Base-by-base conservation (phyloP, 2,888 invertebrate species). In the Nasonovia ribisnigri region DNA sequence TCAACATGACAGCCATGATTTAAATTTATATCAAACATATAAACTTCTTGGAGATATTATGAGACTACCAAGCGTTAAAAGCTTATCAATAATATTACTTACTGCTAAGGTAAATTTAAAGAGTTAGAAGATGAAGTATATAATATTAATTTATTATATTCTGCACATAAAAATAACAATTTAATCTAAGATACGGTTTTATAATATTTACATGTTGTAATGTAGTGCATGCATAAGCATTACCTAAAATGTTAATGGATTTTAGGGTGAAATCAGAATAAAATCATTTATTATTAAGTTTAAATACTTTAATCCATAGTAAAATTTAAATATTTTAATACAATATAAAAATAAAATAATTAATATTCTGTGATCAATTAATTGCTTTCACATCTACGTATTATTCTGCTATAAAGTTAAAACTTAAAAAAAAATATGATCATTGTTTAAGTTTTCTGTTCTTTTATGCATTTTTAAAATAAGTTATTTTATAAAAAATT, bases 31-130 rank as follows among this genome's bases (percentile, higher is more conserved):
- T 93, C 97, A 97, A 94, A 99, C 99, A 1, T 99, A 99, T 95
- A 97, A 97, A 95, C 97, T 98, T 90, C 96, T 99, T 60, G 97
- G 97, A 95, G 97, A 97, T 94, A 99, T 99, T 95, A 96, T 99
- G 0, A 97, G 97, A 95, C 96, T 99, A 95, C 97, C 98, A 88
- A 97, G 98, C 4, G 97, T 99, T 26, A 97, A 97, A 95, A 97
- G 97, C 0, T 97, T 98, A 95, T 97, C 98, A 16, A 95, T 97
- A 0, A 97, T 99, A 94, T 96, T 99, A 87, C 97, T 99, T 92
- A 99, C 99, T 60, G 88, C 90, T 24, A 94, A 94, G 92, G 94
- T 94, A 93, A 89, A 84, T 91, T 88, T 36, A 77, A 36, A 89
- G 60, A 8, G 20, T 8, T 42, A 54, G 8, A 51, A 26, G 11